Conservation (phyloP, 2,797 vertebrate genomes). For the Sphaeramia orbicularis region DNA sequence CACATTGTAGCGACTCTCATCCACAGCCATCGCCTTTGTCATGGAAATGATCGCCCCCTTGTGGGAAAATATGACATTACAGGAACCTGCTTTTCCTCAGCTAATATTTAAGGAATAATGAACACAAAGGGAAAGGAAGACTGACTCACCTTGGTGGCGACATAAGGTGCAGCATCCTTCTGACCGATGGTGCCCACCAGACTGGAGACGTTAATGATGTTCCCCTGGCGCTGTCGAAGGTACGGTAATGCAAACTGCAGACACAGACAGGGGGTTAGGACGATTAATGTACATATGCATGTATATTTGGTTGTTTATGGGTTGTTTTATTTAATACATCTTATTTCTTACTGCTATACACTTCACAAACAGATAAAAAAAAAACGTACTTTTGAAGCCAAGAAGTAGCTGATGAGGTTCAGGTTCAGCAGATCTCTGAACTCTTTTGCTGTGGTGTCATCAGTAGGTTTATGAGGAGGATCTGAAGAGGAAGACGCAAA, state of each 20-base stretch:
- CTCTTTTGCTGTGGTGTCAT: slow-evolving; percentile 84
- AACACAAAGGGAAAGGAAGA: not conserved
- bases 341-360: no score
- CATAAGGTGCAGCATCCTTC: slow-evolving; percentile 83
- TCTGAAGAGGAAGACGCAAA: slow-evolving; percentile 79
- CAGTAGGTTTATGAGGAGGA: slow-evolving; percentile 83
- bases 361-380: not conserved
- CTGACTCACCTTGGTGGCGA: slow-evolving; percentile 88
- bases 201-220: slow-evolving; percentile 89
- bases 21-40: slow-evolving; percentile 91
- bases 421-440: slow-evolving; percentile 87
- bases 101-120: not conserved
- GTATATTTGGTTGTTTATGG: not conserved
- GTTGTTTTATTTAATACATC: no score
- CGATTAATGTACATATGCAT: no score
- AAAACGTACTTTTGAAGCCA: slow-evolving; percentile 85
- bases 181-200: slow-evolving; percentile 86
- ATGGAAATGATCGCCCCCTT: slow-evolving; percentile 89
- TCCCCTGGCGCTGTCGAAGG: slow-evolving; percentile 83
- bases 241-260: slow-evolving; percentile 83
- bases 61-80: slow-evolving; percentile 50
- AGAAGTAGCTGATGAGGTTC: slow-evolving; percentile 87
- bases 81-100: not conserved
- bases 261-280: slow-evolving; percentile 16
- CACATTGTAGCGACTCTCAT: slow-evolving; percentile 86